These are phyloP conservation scores for Pandemis heparana DNA, from an alignment of 2,888 invertebrate species.

Conservation along the genomic window DNA sequence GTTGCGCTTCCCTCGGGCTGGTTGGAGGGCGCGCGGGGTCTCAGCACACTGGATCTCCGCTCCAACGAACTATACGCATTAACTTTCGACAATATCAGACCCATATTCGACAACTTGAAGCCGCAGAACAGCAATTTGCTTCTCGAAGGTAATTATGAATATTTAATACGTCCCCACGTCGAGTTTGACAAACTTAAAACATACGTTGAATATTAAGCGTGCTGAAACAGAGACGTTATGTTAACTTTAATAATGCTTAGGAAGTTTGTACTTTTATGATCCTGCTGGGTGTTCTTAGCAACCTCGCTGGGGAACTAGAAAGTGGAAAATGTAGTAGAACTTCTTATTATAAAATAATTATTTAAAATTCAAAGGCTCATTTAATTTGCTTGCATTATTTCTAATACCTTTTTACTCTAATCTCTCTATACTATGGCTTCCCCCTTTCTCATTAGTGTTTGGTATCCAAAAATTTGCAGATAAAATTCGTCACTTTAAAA, in stretches of 20 bases:
- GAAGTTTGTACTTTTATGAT: slow-evolving; percentile 75
- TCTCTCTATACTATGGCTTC: no score
- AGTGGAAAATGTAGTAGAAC: slow-evolving; percentile 54
- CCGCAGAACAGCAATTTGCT: slow-evolving; percentile 90
- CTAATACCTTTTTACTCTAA: neutral
- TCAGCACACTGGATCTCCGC: slow-evolving; percentile 91
- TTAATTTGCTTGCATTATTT: neutral
- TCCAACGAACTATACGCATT: slow-evolving; percentile 91
- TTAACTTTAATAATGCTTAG: slow-evolving; percentile 71
- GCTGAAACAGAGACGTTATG: slow-evolving; percentile 69
- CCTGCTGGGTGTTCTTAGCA: slow-evolving; percentile 68
- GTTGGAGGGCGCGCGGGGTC: slow-evolving; percentile 89
- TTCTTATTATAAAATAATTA: slow-evolving; percentile 47
- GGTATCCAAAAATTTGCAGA: no score
- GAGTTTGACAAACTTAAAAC: slow-evolving; percentile 71
- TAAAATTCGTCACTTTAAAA: neutral
- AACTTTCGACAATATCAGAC: slow-evolving; percentile 91
- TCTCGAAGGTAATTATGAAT: slow-evolving; percentile 88
- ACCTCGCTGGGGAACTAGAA: slow-evolving; percentile 52
- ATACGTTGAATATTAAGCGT: slow-evolving; percentile 77
- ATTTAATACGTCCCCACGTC: slow-evolving; percentile 65
- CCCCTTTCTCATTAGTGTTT: no score
- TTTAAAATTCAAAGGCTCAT: neutral
- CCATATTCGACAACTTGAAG: slow-evolving; percentile 91
- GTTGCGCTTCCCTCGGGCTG: slow-evolving; percentile 89